phyloP scores from a whole-genome alignment of 2,888 invertebrate genomes.

The Aleiodes testaceus region DNA sequence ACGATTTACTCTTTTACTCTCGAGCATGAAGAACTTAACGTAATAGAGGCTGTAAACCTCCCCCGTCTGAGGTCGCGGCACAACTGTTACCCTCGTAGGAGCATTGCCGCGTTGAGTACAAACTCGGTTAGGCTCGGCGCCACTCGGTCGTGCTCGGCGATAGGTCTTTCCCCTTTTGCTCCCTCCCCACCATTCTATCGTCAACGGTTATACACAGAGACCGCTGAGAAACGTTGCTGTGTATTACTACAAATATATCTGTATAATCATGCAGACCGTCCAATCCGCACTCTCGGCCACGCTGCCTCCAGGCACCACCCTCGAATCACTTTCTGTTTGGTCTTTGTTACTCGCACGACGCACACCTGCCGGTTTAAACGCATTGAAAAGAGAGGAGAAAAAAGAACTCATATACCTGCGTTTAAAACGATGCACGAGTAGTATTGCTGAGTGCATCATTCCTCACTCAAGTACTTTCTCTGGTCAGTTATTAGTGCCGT shows the following conservation, averaged over 20 bases:
- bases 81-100: conserved; percentile 66
- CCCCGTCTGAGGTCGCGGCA: conserved; percentile 68
- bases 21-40: conserved; percentile 2
- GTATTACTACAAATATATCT: not conserved
- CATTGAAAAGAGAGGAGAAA: not conserved
- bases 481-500: no score
- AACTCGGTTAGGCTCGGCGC: conserved; percentile 25
- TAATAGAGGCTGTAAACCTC: conserved; percentile 55
- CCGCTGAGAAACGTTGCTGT: not conserved
- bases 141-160: conserved; percentile 55
- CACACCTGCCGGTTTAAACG: conserved; percentile 9
- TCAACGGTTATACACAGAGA: not conserved
- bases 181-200: not conserved
- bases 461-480: no score
- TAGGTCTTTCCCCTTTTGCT: conserved; percentile 50
- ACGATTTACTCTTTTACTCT: not conserved
- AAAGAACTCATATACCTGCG: conserved; percentile 39
- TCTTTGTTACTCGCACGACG: conserved; percentile 29
- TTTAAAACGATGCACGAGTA: conserved; percentile 17
- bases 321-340: conserved; percentile 15
- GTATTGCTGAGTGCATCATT: conserved; percentile 11
- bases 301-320: conserved; percentile 41
- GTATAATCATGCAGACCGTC: conserved; percentile 29
- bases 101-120: conserved; percentile 63
- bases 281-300: conserved; percentile 44